phyloP scores from a whole-genome alignment of 1,140 invertebrate genomes.

The honey bee (Apis mellifera) region Amel_HAv3.1 CM009943.2:8941501-8942000 shows the following conservation, averaged over 20 bases:
- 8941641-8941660: background rate
- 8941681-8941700: background rate
- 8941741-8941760: background rate
- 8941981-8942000: too few relatives aligned
- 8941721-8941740: too few relatives aligned
- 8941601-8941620: background rate
- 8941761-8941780: background rate
- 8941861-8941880: background rate
- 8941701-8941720: background rate
- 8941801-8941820: background rate
- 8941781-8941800: background rate
- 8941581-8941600: constrained; percentile 7
- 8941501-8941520: background rate
- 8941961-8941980: too few relatives aligned
- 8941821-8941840: background rate
- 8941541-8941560: background rate
- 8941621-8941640: background rate
- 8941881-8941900: too few relatives aligned
- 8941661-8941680: background rate
- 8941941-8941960: too few relatives aligned
- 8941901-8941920: too few relatives aligned
- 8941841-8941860: background rate
- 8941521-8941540: background rate
- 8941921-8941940: too few relatives aligned
- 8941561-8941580: constrained; percentile 17